Base-by-base conservation (phyloP, 2,888 invertebrate genomes). In the Diaphora mendica region DNA sequence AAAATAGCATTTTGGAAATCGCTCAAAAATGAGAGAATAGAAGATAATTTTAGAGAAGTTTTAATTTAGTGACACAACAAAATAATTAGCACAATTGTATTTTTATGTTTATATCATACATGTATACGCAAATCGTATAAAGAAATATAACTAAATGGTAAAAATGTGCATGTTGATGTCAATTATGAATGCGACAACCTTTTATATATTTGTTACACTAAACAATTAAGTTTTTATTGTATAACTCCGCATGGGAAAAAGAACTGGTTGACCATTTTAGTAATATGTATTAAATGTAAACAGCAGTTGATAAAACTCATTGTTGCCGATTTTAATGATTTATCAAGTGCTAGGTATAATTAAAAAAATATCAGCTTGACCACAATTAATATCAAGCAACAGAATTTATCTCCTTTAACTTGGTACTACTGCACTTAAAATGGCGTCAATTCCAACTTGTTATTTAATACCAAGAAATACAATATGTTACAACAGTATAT, bases 111-210 rank as follows among this genome's bases (percentile, higher is more conserved):
- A 44, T 44, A 15, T 44, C 1, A 44, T 44, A 44, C 15, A 44
- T 17, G 44, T 44, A 15, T 44, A 44, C 15, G 15, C 44, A 44
- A 44, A 4, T 44, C 44, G 15, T 44, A 15, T 15, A 44, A 44
- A 44, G 44, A 51, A 33, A 55, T 68, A 23, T 68, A 55, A 65
- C 13, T 68, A 55, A 11, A 11, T 7, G 33, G 55, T 35, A 51
- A 48, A 23, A 33, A 68, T 67, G 48, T 35, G 35, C 55, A 68
- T 55, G 55, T 17, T 68, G 7, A 68, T 15, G 35, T 55, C 35
- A 68, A n/a, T 68, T 68, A 39, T 39, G 35, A 1, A 68, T 68
- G 68, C 55, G 39, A 69, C 59, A 59, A 39, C 59, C 59, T 55
- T 20, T 68, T 68, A n/a, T 33, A 20, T 55, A 55, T 55, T 55